Base-by-base conservation (phyloP, 2,888 invertebrate genomes). In the Ectemnius cavifrons region DNA sequence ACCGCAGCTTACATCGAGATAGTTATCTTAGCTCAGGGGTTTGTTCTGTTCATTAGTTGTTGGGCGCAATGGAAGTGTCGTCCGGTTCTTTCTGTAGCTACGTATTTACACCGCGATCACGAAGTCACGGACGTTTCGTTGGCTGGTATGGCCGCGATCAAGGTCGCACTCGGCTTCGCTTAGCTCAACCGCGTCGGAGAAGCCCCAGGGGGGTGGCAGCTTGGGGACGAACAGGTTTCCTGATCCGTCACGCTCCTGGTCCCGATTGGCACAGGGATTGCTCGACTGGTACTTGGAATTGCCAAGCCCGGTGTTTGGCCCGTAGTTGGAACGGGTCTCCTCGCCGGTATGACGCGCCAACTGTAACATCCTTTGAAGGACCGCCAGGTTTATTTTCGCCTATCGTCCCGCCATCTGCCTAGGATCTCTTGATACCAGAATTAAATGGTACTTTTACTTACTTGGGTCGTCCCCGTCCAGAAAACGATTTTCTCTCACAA, bases 161-260 rank as follows among this genome's bases (percentile, higher is more conserved):
- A 90, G 92, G 89, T 93, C 93, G 91, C 93, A 93, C 87, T 94
- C 94, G 68, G 93, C 93, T 90, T 93, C 94, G 87, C 89, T 91
- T 87, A 91, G 80, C 90, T 91, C 91, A 90, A 90, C 88, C 88
- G 90, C 85, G 93, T 97, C 97, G 85, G 96, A 96, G 93, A 97
- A 97, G 81, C 96, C 94, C 88, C 95, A 94, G 88, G 97, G 96
- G 87, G 96, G 97, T 92, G 97, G 91, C 90, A 91, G 80, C 85
- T 90, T 91, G 90, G 91, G 88, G 90, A 90, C 80, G 90, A 91
- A 90, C 90, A 90, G 77, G 87, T 84, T 87, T 89, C 90, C 89
- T 88, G 90, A 87, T 90, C 91, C 90, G 88, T 90, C 89, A 85
- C 89, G 89, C 80, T 89, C 89, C 89, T 87, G 90, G 82, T 89